Percentiles rank a stretch among this genome's conserved stretches.
phyloP scores from a whole-genome alignment of 2,113 vertebrate genomes.

The Corvus cornix region DNA sequence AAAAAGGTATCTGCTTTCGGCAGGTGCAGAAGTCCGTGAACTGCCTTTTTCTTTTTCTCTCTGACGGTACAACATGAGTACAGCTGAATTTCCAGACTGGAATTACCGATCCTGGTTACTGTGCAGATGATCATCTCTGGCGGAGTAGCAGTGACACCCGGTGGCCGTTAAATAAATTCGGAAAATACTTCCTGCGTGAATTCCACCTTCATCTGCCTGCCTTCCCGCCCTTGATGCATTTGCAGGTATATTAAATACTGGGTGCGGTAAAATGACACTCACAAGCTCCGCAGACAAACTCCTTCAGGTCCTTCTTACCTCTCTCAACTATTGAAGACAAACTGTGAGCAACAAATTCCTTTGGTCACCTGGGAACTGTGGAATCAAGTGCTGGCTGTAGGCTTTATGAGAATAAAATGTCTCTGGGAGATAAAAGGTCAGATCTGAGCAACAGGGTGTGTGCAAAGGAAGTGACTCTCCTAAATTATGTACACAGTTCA shows the following conservation, averaged over 20 bases:
- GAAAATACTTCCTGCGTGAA: too few relatives aligned
- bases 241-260: neutral
- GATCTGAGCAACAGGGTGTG: neutral
- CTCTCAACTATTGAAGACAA: neutral
- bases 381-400: neutral
- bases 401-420: neutral
- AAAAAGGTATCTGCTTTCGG: neutral
- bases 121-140: neutral
- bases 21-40: neutral
- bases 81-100: neutral
- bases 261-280: neutral
- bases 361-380: neutral
- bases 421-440: neutral
- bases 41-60: too few relatives aligned
- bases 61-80: fast-evolving
- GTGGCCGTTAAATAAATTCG: neutral
- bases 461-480: neutral
- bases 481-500: neutral
- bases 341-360: neutral
- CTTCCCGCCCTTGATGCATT: fast-evolving
- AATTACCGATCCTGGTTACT: fast-evolving
- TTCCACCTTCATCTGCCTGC: neutral
- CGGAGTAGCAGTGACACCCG: neutral
- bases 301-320: neutral
- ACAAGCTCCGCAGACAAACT: fast-evolving